phyloP scores from a whole-genome alignment of 2,113 vertebrate genomes.

The Naja naja region DNA sequence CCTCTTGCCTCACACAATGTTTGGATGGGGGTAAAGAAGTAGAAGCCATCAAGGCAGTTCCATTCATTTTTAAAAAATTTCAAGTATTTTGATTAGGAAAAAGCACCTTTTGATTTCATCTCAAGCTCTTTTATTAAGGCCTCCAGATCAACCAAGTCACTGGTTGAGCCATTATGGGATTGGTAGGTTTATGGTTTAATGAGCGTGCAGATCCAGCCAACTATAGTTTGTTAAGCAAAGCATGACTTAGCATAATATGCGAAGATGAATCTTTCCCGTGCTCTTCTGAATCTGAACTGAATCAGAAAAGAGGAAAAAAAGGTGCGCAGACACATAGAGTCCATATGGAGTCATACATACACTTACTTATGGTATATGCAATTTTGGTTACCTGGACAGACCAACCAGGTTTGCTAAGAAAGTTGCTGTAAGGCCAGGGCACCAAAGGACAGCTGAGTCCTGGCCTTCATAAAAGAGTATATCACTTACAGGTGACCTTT shows the following conservation, averaged over 20 bases:
- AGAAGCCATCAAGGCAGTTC: not conserved
- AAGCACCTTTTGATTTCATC: not conserved
- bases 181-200: not conserved
- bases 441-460: not conserved
- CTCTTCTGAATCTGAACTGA: not conserved
- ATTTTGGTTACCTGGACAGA: not conserved
- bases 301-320: not conserved
- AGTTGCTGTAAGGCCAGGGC: not conserved
- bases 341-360: not conserved
- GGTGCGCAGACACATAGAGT: not conserved
- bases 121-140: not conserved
- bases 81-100: not conserved
- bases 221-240: not conserved
- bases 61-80: not conserved
- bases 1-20: not conserved
- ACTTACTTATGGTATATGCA: not conserved
- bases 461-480: not conserved
- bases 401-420: not conserved
- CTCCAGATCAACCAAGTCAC: not conserved
- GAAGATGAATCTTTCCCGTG: not conserved
- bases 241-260: not conserved
- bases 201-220: not conserved
- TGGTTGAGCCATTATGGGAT: not conserved
- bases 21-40: not conserved
- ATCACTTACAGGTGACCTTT: constrained; percentile 22